These are phyloP conservation scores for Metallyticus violacea DNA, from an alignment of 2,888 invertebrate species.

Conservation along the genomic window DNA sequence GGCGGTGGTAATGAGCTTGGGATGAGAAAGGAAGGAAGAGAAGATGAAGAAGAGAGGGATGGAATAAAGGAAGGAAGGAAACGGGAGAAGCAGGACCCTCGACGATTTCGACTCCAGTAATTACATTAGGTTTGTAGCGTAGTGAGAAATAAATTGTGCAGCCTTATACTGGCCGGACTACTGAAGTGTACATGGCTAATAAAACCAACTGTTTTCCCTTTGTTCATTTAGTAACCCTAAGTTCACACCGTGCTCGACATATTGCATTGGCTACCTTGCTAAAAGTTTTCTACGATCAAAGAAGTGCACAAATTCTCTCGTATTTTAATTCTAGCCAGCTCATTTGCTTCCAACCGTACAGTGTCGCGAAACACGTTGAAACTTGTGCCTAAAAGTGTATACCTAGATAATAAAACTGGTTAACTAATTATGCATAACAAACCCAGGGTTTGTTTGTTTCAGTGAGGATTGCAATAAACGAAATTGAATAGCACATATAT, in stretches of 20 bases:
- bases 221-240: neutral
- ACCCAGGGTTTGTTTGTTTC: too few relatives aligned
- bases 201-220: neutral
- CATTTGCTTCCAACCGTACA: too few relatives aligned
- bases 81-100: neutral
- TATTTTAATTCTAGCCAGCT: too few relatives aligned
- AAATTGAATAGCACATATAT: too few relatives aligned
- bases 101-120: neutral
- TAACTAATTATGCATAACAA: too few relatives aligned
- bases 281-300: neutral
- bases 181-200: neutral
- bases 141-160: neutral
- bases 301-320: too few relatives aligned
- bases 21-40: neutral
- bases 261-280: neutral
- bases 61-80: neutral
- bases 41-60: neutral
- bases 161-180: neutral
- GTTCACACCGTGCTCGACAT: neutral
- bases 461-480: too few relatives aligned
- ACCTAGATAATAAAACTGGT: too few relatives aligned
- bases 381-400: too few relatives aligned
- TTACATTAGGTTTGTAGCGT: neutral
- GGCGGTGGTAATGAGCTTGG: neutral
- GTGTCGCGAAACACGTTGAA: too few relatives aligned